A percentile compares a stretch with the other conserved stretches of the same genome.
Conservation (phyloP, 1,140 invertebrate species). For the Panagrolaimus sp. region DNA sequence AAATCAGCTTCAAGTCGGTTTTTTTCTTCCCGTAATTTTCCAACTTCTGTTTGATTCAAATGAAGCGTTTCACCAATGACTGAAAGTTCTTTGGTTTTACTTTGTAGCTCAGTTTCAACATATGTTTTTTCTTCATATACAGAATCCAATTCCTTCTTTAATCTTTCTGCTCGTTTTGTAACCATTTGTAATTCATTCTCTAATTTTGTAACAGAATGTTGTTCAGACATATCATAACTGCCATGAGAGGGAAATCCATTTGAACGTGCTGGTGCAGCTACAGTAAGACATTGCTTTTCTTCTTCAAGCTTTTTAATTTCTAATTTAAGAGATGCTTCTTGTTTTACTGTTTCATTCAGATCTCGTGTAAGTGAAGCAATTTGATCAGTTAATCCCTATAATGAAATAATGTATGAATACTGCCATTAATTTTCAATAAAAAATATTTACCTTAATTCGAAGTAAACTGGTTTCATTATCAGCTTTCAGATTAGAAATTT, state of each 20-base stretch:
- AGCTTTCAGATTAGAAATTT: not conserved
- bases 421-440: not conserved
- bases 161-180: not conserved
- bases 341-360: not conserved
- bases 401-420: not conserved
- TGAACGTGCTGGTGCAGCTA: not conserved
- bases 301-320: constrained; percentile 17
- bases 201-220: not conserved
- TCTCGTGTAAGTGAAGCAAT: not conserved
- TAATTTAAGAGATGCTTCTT: not conserved
- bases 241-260: not conserved
- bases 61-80: not conserved
- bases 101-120: constrained; percentile 24
- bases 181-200: constrained; percentile 6
- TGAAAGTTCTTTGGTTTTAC: constrained; percentile 16
- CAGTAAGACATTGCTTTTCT: not conserved
- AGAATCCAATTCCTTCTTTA: constrained; percentile 7
- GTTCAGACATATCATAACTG: not conserved
- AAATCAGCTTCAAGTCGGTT: constrained; percentile 10
- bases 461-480: not conserved
- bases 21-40: constrained; percentile 9
- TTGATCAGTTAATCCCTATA: not conserved
- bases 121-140: constrained; percentile 25
- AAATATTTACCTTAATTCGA: not conserved
- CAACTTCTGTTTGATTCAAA: constrained; percentile 26